Percentiles rank a stretch among this genome's conserved stretches.
These are phyloP conservation scores for Sclerurus mexicanus DNA, from an alignment of 2,113 vertebrate genomes.

Conservation along the genomic window DNA sequence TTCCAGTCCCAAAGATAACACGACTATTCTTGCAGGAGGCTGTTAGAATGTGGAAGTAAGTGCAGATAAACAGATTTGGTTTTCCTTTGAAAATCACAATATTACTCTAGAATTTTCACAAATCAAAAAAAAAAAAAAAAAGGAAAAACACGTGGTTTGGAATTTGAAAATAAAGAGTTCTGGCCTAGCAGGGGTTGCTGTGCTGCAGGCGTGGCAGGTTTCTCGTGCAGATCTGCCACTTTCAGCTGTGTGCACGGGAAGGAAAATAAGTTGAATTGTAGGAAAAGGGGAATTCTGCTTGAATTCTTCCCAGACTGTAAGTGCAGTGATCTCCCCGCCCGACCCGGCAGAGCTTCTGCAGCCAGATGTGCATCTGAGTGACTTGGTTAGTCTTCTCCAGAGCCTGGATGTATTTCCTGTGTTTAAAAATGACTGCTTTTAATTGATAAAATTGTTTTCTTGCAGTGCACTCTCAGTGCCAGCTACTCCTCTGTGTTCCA, in stretches of 20 bases:
- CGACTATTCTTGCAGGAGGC: neutral
- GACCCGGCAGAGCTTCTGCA: neutral
- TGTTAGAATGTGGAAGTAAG: neutral
- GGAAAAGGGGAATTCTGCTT: neutral
- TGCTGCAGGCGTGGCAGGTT: neutral
- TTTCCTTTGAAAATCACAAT: neutral
- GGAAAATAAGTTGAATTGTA: neutral
- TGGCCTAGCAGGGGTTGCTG: neutral
- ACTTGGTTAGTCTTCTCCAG: neutral
- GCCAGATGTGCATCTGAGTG: neutral
- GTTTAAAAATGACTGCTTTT: neutral
- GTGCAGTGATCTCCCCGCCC: neutral
- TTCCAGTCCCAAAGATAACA: neutral
- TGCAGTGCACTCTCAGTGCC: neutral
- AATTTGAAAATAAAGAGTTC: neutral
- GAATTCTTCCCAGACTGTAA: neutral
- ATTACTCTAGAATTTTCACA: neutral
- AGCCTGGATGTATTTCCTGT: neutral
- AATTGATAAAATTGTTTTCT: neutral
- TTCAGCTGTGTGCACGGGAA: neutral
- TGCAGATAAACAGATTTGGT: accelerated
- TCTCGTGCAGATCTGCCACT: neutral
- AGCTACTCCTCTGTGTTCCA: neutral
- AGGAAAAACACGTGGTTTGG: accelerated
- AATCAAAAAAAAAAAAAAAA: too few species aligned